Evolutionary conservation across 2,797 vertebrate species (phyloP).

Genomic region (Alcedo atthis): DNA sequence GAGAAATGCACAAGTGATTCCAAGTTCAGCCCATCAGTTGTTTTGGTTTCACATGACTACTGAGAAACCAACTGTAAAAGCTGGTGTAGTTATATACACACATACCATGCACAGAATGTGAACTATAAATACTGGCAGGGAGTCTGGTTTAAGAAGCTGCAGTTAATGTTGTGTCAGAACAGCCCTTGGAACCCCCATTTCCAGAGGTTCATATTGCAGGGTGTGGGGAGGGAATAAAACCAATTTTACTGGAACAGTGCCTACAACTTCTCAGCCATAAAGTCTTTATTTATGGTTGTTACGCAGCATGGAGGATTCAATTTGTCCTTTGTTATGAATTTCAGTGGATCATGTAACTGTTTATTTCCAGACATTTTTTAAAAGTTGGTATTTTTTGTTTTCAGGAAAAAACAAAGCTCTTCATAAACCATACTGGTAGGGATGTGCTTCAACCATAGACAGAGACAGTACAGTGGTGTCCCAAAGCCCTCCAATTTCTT

Average conservation of each 20-base stretch:
- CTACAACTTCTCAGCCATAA: slow-evolving; percentile 64
- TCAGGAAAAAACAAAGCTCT: neutral
- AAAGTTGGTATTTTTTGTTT: neutral
- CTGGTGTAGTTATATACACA: slow-evolving; percentile 16
- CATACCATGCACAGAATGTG: slow-evolving; percentile 43
- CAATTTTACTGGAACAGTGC: slow-evolving; percentile 60
- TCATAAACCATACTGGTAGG: neutral
- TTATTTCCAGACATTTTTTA: slow-evolving; percentile 34
- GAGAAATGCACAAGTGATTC: neutral
- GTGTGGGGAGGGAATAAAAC: slow-evolving; percentile 49
- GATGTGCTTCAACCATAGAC: neutral
- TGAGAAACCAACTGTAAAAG: slow-evolving; percentile 66
- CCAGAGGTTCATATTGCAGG: slow-evolving; percentile 38
- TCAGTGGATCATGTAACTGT: slow-evolving; percentile 67
- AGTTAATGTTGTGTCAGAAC: slow-evolving; percentile 56
- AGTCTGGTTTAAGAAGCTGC: slow-evolving; percentile 62
- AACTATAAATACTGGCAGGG: slow-evolving; percentile 62
- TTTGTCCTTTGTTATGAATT: slow-evolving; percentile 69
- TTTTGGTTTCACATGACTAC: slow-evolving; percentile 71
- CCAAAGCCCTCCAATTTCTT: neutral
- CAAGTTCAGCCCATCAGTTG: slow-evolving; percentile 43
- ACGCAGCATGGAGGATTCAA: slow-evolving; percentile 66
- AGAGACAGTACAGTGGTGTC: neutral
- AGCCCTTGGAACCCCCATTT: slow-evolving; percentile 61
- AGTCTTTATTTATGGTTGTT: slow-evolving; percentile 69